Evolutionary conservation across 2,797 vertebrate species (phyloP).

Genomic region (Apodemus agrarius): DNA sequence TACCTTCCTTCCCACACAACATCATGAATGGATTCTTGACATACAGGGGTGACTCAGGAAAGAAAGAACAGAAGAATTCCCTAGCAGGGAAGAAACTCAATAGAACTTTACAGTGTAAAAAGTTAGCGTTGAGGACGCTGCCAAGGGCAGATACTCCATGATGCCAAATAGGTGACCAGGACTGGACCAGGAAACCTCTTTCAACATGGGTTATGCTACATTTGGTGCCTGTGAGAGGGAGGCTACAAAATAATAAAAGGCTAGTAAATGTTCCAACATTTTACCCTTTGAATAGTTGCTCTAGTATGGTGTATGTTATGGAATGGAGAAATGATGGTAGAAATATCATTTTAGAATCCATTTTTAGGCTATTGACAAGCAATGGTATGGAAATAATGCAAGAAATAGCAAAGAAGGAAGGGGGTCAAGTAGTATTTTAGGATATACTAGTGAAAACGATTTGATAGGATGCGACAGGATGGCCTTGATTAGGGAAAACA

Average conservation of each 20-base stretch:
- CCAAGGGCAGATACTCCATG: background rate
- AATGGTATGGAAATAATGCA: background rate
- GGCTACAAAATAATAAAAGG: background rate
- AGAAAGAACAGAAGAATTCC: background rate
- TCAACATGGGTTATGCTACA: background rate
- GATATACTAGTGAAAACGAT: background rate
- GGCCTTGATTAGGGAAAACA: background rate
- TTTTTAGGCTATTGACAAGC: background rate
- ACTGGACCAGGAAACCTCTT: background rate
- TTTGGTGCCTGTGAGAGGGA: background rate
- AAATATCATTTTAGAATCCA: background rate
- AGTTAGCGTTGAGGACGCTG: background rate
- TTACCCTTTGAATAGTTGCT: background rate
- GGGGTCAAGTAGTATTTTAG: slow-evolving; percentile 13
- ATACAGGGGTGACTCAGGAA: background rate
- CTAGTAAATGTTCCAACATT: background rate
- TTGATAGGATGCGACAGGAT: background rate
- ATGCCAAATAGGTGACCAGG: background rate
- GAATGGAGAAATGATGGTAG: background rate
- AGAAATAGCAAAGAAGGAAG: background rate
- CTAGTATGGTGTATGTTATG: background rate
- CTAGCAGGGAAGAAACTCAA: background rate
- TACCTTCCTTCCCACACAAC: no score
- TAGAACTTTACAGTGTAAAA: background rate
- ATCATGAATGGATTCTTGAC: background rate